Evolutionary conservation across 2,888 invertebrate genomes (phyloP).

Genomic region (Xylophagus ater): DNA sequence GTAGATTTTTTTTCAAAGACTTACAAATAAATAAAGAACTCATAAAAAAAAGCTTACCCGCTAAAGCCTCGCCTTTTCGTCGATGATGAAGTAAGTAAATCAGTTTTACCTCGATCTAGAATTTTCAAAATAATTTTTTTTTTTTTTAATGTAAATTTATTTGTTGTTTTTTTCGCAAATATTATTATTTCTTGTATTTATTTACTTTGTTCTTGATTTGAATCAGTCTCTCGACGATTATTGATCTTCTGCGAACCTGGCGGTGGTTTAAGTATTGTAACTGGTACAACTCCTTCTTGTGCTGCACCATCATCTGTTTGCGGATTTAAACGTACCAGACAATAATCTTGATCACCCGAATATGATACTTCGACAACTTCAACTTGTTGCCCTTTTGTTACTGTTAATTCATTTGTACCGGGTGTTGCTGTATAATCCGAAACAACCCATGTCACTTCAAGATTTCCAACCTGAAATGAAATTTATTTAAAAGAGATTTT

Average conservation of each 20-base stretch:
- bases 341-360: constrained; percentile 55
- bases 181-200: constrained; percentile 3
- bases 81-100: constrained; percentile 58
- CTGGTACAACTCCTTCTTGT: constrained; percentile 72
- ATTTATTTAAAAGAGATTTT: constrained; percentile 11
- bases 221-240: constrained; percentile 32
- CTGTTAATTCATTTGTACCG: constrained; percentile 68
- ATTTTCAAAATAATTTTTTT: too few relatives aligned
- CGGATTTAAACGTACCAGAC: constrained; percentile 54
- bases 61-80: constrained; percentile 76
- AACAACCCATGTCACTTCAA: constrained; percentile 85
- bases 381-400: constrained; percentile 86
- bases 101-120: constrained; percentile 33
- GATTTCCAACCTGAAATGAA: constrained; percentile 55
- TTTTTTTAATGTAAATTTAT: constrained; percentile 1
- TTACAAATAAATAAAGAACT: too few relatives aligned
- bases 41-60: constrained; percentile 72
- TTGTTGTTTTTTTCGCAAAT: constrained; percentile 3
- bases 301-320: constrained; percentile 43
- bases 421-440: constrained; percentile 70
- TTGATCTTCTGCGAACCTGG: constrained; percentile 44
- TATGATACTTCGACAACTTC: constrained; percentile 72
- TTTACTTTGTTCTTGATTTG: constrained; percentile 36
- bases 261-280: constrained; percentile 63
- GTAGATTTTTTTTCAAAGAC: too few relatives aligned